phyloP scores from a whole-genome alignment of 2,888 invertebrate genomes.

The Camponotus fellah region DNA sequence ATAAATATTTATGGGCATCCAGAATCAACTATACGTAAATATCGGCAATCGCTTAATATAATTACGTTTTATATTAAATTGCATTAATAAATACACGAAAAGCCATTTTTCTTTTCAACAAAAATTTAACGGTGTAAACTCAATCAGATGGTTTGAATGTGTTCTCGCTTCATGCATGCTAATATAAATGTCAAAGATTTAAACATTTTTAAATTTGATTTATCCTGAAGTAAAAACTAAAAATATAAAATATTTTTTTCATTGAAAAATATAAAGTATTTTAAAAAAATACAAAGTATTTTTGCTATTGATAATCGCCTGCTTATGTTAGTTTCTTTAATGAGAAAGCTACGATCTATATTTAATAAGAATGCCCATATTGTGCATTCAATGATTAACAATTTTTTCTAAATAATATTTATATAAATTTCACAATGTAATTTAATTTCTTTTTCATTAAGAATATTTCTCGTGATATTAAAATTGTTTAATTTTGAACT shows the following conservation, averaged over 20 bases:
- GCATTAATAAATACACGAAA: background rate
- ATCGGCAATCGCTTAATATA: too few relatives aligned
- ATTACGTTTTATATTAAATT: background rate
- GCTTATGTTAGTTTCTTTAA: background rate
- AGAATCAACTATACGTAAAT: too few relatives aligned
- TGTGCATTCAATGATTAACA: background rate
- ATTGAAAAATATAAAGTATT: background rate
- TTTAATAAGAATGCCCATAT: background rate
- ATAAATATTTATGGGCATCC: background rate
- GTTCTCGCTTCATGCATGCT: background rate
- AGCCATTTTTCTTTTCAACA: background rate
- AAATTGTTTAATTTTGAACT: background rate
- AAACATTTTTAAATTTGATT: background rate
- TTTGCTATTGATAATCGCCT: background rate
- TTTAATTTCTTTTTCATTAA: background rate
- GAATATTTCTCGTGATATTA: background rate
- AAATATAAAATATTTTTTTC: background rate
- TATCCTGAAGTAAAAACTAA: background rate
- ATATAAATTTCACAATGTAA: background rate
- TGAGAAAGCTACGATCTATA: background rate
- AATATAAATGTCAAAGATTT: background rate
- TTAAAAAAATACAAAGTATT: background rate
- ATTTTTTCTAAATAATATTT: background rate
- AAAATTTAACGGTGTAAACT: background rate
- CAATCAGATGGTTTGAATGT: background rate